Evolutionary conservation across 2,113 vertebrate species (phyloP).

Genomic region (Prionailurus viverrinus): DNA sequence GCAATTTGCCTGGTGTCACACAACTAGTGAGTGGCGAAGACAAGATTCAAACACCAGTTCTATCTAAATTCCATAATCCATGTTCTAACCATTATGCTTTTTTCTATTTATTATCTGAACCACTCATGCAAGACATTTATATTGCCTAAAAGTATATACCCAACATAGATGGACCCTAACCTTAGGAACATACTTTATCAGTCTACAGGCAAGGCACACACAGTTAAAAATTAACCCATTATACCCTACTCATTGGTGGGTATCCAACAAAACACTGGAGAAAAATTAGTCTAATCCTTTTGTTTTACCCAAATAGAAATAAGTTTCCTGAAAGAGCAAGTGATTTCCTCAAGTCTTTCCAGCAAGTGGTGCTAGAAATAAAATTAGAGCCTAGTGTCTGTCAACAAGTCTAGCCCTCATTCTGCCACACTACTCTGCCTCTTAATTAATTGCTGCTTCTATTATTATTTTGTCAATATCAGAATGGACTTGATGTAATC

Average conservation of each 20-base stretch:
- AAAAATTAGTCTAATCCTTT: background rate
- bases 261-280: background rate
- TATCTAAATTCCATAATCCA: background rate
- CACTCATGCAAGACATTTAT: background rate
- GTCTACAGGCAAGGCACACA: background rate
- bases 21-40: background rate
- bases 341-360: background rate
- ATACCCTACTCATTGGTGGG: background rate
- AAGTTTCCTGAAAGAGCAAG: background rate
- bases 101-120: background rate
- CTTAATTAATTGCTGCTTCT: constrained; percentile 13
- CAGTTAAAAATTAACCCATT: background rate
- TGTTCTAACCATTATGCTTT: background rate
- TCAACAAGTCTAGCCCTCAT: background rate
- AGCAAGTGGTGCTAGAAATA: background rate
- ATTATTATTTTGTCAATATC: background rate
- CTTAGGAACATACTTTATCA: background rate
- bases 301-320: background rate
- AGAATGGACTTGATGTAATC: constrained; percentile 29
- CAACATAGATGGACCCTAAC: background rate
- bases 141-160: background rate
- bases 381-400: background rate
- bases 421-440: background rate
- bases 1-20: background rate
- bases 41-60: background rate